Percentiles rank a stretch among this genome's conserved stretches.
These are phyloP conservation scores for Thymelicus lineola DNA, from an alignment of 2,888 invertebrate genomes.

Conservation along the genomic window DNA sequence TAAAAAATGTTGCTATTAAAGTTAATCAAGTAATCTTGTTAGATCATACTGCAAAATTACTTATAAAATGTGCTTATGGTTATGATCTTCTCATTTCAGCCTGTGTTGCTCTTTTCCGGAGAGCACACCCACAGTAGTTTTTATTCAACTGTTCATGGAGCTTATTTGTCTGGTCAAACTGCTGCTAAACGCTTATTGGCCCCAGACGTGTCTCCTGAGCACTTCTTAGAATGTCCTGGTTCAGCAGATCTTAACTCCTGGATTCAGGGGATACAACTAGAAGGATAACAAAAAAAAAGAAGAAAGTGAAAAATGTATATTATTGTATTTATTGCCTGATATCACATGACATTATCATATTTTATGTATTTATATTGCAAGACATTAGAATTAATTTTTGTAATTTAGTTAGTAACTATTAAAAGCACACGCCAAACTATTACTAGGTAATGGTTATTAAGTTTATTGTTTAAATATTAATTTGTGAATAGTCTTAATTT, in stretches of 20 bases:
- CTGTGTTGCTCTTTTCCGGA: slow-evolving; percentile 94
- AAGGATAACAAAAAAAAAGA: slow-evolving; percentile 65
- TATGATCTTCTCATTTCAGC: slow-evolving; percentile 79
- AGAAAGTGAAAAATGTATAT: slow-evolving; percentile 38
- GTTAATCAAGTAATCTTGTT: no score
- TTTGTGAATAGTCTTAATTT: background rate
- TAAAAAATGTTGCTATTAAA: no score
- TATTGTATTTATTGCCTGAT: slow-evolving; percentile 36
- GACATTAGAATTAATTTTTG: slow-evolving; percentile 44
- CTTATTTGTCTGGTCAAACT: slow-evolving; percentile 93
- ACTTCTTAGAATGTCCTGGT: slow-evolving; percentile 89
- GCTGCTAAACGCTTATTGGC: slow-evolving; percentile 90
- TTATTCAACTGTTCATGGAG: slow-evolving; percentile 98
- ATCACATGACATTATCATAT: slow-evolving; percentile 33
- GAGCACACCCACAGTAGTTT: slow-evolving; percentile 98
- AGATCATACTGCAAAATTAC: no score
- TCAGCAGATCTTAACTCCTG: slow-evolving; percentile 94
- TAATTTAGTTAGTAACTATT: slow-evolving; percentile 21
- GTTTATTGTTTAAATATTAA: slow-evolving; percentile 12
- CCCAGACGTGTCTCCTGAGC: slow-evolving; percentile 86
- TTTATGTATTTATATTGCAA: slow-evolving; percentile 45
- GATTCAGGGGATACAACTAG: slow-evolving; percentile 94
- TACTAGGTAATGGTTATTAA: slow-evolving; percentile 24
- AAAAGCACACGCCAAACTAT: slow-evolving; percentile 20
- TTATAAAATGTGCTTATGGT: no score